Evolutionary conservation across 2,113 vertebrate genomes (phyloP), one percentile per base, ranked within the genome.

Genomic region (Nymphicus hollandicus): DNA sequence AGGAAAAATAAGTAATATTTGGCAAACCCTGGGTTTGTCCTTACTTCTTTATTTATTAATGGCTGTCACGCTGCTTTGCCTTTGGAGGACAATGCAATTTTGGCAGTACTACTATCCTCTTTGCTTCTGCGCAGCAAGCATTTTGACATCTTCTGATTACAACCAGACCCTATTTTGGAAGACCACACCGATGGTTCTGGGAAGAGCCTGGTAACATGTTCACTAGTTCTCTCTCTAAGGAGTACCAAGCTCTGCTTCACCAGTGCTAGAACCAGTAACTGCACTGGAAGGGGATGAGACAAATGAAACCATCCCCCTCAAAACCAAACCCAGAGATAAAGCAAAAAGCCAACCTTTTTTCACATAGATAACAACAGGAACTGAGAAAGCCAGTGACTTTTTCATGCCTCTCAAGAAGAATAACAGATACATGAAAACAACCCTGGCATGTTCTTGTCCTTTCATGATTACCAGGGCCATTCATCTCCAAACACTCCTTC

Each of bases 101-200:
- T 76, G 71, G 31, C 25, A 73, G 47, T n/a, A 43, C 28, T 31
- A 37, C 60, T 71, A 83, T 78, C 33, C 43, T 63, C 53, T 66
- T 24, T 35, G 70, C 65, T 82, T 65, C 41, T 70, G 31, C 0
- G 1, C 25, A 58, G 50, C 0, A 0, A 74, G 31, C n/a, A 17
- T 66, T 82, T 88, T 90, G 47, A 28, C 37, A 74, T 60, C 43
- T 33, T 90, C 43, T 9, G 20, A 15, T 76, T 82, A 89, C 43
- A 76, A 31, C 10, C 52, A 78, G 73, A 47, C 8, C n/a, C 4
- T 33, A 4, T 58, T 71, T 41, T 50, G 27, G 29, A 83, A 50
- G 27, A 56, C 46, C 13, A 52, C 12, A 46, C 1, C 27, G 13
- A 9, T 31, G 20, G 22, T 86, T 41, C 31, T 64, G n/a, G 17